phyloP scores from a whole-genome alignment of 1,140 invertebrate species.

The Leptinotarsa defecta region DNA sequence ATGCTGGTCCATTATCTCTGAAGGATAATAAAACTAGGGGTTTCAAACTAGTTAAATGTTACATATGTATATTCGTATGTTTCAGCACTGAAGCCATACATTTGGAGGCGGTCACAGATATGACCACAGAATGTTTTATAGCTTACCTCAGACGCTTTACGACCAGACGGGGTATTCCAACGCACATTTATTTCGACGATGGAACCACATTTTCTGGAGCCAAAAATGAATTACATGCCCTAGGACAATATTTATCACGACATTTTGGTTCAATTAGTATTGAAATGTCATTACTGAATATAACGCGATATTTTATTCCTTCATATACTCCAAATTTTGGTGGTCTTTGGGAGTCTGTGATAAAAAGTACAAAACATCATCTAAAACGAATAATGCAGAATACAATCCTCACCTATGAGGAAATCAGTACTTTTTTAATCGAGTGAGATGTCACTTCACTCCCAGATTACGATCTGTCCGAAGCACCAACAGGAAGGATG shows the following conservation, averaged over 20 bases:
- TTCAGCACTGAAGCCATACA: neutral
- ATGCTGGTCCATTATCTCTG: no score
- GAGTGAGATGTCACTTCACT: no score
- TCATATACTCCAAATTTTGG: neutral
- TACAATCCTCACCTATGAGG: no score
- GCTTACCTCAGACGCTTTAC: neutral
- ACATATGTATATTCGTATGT: neutral
- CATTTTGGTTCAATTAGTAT: neutral
- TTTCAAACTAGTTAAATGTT: no score
- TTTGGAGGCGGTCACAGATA: neutral
- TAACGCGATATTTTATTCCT: neutral
- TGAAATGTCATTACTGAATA: neutral
- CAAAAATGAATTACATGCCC: neutral
- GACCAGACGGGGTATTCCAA: neutral
- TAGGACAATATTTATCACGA: neutral
- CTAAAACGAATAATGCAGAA: no score
- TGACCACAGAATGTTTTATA: neutral
- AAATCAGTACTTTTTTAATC: no score
- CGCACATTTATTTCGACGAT: neutral
- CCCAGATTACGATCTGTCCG: no score
- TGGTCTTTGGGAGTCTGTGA: neutral
- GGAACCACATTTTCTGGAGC: neutral
- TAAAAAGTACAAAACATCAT: no score
- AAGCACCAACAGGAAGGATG: no score
- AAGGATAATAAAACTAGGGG: no score